These are phyloP conservation scores for Trissolcus brochymenae DNA, from an alignment of 2,888 invertebrate genomes.

Conservation along the genomic window DNA sequence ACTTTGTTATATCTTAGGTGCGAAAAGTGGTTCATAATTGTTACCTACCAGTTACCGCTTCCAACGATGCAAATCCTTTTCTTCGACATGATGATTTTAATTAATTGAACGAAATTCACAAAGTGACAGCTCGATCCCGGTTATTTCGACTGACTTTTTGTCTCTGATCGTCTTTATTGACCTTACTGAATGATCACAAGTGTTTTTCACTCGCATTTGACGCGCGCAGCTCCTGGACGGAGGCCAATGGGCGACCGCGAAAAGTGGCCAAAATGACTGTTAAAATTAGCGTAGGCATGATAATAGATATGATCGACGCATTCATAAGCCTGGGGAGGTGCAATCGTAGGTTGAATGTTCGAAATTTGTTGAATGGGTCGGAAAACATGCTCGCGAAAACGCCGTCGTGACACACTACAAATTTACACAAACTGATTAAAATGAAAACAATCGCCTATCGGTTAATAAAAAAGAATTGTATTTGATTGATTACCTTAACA, in stretches of 20 bases:
- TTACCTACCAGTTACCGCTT: slow-evolving; percentile 78
- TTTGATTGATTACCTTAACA: slow-evolving; percentile 1
- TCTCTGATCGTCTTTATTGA: slow-evolving; percentile 68
- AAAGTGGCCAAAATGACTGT: slow-evolving; percentile 62
- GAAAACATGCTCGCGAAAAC: not conserved
- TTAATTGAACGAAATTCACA: slow-evolving; percentile 9
- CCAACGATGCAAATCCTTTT: slow-evolving; percentile 78
- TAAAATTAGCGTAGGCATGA: slow-evolving; percentile 69
- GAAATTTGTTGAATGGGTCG: not conserved
- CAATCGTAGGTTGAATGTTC: slow-evolving; percentile 10
- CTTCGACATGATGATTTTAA: slow-evolving; percentile 64
- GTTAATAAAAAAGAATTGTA: too few relatives aligned
- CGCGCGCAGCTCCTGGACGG: slow-evolving; percentile 69
- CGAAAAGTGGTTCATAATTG: too few relatives aligned
- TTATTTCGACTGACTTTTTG: slow-evolving; percentile 65
- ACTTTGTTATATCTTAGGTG: too few relatives aligned
- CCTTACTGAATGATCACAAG: slow-evolving; percentile 66
- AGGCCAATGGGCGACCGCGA: slow-evolving; percentile 65
- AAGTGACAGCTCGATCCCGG: slow-evolving; percentile 35
- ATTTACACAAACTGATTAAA: not conserved
- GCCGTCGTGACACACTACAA: too few relatives aligned
- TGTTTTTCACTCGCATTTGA: slow-evolving; percentile 63
- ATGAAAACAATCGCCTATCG: too few relatives aligned
- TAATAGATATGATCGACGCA: slow-evolving; percentile 61
- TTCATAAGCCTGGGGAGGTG: slow-evolving; percentile 15